Evolutionary conservation across 1,140 invertebrate genomes (phyloP), one percentile per base, ranked within the genome.

Genomic region (Zaprionus inermis): DNA sequence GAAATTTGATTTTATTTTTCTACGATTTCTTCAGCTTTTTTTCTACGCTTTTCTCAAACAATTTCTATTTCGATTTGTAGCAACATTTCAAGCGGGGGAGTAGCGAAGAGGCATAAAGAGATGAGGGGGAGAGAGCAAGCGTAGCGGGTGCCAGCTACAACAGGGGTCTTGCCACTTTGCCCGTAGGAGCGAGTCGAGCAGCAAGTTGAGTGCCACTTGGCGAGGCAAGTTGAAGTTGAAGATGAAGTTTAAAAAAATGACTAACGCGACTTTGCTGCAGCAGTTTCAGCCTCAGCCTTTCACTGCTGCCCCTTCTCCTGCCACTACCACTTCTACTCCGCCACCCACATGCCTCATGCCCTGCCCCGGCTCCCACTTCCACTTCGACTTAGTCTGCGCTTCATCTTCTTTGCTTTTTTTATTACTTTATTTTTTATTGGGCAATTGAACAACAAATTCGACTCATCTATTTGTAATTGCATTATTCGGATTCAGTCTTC

Each of bases 1-100:
- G 76, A 88, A 83, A 88, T 88, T 86, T 79, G 79, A 80, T 80
- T 86, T 86, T 78, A 72, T 83, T 79, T 44, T 72, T 73, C 38
- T 61, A 30, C 54, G 18, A 38, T 57, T 41, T 65, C 51, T 22
- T 11, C 18, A 10, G 6, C 9, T 20, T 51, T 28, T 28, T 68
- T 46, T 56, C 24, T 52, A 16, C 22, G 44, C 18, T 16, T 55
- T 52, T 66, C 51, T 60, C 44, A 32, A 20, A 32, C 80, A 82
- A 82, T 72, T 78, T 68, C 76, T 78, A 83, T 79, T 86, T 88
- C 83, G 76, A 86, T 86, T 88, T 88, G 79, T 86, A 86, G 82
- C 82, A 86, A 70, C 66, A 74, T 64, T 63, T 59, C 51, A 41
- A 41, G 30, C 32, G 44, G 22, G 16, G 30, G 9, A 30, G 5